Percentiles rank a stretch among this genome's conserved stretches.
Conservation (phyloP, 2,113 vertebrate species). For the Eupsittula cactorum region DNA sequence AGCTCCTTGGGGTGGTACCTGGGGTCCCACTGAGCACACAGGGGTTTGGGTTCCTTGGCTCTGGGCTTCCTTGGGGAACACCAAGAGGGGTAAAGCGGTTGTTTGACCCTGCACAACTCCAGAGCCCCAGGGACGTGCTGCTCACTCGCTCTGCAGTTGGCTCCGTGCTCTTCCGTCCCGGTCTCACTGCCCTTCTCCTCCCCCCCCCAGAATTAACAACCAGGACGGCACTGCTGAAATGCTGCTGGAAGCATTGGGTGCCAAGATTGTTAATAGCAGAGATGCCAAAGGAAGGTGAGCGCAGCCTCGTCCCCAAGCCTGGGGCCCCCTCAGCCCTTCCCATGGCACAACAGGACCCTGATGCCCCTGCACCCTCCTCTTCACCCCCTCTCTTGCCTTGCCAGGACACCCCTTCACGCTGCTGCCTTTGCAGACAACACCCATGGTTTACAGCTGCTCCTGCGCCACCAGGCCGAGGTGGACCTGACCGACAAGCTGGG, state of each 20-base stretch:
- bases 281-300: conserved; percentile 95
- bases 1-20: not conserved
- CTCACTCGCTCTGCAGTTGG: rapidly evolving
- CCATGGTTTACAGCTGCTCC: conserved; percentile 89
- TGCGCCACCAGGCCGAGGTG: conserved; percentile 87
- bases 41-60: not conserved
- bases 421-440: conserved; percentile 91
- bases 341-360: not conserved
- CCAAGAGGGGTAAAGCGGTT: not conserved
- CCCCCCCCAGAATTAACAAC: conserved; percentile 85
- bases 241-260: conserved; percentile 86
- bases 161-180: not conserved
- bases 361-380: not conserved
- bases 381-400: not conserved
- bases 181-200: not conserved
- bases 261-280: conserved; percentile 87
- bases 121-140: not conserved
- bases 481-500: conserved; percentile 85
- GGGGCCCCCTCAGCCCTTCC: not conserved
- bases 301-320: rapidly evolving
- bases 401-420: conserved; percentile 93
- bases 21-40: not conserved
- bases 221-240: conserved; percentile 90
- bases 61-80: not conserved
- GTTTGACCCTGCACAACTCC: not conserved